Evolutionary conservation across 2,888 invertebrate species (phyloP), one percentile per base, ranked within the genome.

Genomic region (Crematogaster levior): DNA sequence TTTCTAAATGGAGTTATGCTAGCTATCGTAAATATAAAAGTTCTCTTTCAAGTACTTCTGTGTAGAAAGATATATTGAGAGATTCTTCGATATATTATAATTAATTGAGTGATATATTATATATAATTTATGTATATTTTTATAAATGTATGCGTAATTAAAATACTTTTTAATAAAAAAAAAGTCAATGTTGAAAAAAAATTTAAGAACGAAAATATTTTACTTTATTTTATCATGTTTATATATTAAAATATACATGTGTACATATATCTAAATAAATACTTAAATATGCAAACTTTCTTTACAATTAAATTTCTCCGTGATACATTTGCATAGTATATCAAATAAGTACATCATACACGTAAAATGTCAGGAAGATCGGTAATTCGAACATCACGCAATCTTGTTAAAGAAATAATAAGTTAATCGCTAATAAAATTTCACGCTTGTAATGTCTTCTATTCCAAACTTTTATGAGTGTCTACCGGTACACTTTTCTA

Each of bases 311-410:
- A 75, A 53, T 75, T 75, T 75, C 75, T 65, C 75, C 27, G 53
- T 75, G 40, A 75, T 53, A 75, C 75, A 66, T 75, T 40, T 75
- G 75, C 51, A 40, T 30, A 63, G 37, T 53, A 24, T 75, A 51
- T 24, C 53, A 66, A 51, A 63, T 65, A 65, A 51, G 27, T 37
- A 75, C 27, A 5, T 75, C 27, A 10, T 37, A 65, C 24, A 51
- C 51, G 51, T 24, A 48, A 63, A 48, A 58, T 27, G 15, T 30
- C 9, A 48, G 34, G 21, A 48, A 51, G 65, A 75, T 65, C 63
- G 9, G 51, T 51, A 65, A 65, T 24, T 7, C 74, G 73, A 77
- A 27, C 30, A 21, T 74, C 74, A 51, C 27, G 74, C 48, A 24
- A 75, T n/a, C 48, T 51, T 48, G 48, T 74, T 74, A 63, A 7